phyloP scores from a whole-genome alignment of 2,888 invertebrate genomes.

The Aphidoletes aphidimyza region DNA sequence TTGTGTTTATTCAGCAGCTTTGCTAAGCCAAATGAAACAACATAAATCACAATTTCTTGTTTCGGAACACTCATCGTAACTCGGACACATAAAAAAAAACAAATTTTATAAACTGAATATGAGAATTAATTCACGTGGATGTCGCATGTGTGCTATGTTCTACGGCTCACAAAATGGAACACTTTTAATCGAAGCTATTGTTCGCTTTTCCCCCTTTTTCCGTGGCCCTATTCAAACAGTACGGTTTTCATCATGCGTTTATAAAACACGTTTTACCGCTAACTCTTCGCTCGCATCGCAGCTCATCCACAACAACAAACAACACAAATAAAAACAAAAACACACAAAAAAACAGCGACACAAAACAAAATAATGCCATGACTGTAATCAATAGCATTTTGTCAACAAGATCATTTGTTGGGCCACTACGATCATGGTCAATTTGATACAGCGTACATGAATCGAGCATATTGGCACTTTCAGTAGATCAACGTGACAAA shows the following conservation, averaged over 20 bases:
- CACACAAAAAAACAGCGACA: background rate
- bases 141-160: background rate
- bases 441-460: slow-evolving; percentile 9
- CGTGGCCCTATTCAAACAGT: background rate
- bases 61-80: background rate
- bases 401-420: background rate
- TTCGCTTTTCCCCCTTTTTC: background rate
- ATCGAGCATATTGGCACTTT: background rate
- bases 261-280: slow-evolving; percentile 45
- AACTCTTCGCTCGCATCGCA: background rate
- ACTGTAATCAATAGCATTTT: slow-evolving; percentile 2
- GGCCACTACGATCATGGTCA: slow-evolving; percentile 39
- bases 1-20: background rate
- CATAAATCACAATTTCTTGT: slow-evolving; percentile 22
- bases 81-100: background rate
- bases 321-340: background rate
- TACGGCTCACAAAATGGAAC: background rate
- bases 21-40: background rate
- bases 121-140: slow-evolving; percentile 43
- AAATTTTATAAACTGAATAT: slow-evolving; percentile 22
- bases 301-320: no score
- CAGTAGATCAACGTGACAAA: background rate
- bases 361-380: background rate
- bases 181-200: slow-evolving; percentile 39
- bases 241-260: background rate